These are phyloP conservation scores for Hippocampus abdominalis DNA, from an alignment of 2,113 vertebrate genomes.

Conservation along the genomic window DNA sequence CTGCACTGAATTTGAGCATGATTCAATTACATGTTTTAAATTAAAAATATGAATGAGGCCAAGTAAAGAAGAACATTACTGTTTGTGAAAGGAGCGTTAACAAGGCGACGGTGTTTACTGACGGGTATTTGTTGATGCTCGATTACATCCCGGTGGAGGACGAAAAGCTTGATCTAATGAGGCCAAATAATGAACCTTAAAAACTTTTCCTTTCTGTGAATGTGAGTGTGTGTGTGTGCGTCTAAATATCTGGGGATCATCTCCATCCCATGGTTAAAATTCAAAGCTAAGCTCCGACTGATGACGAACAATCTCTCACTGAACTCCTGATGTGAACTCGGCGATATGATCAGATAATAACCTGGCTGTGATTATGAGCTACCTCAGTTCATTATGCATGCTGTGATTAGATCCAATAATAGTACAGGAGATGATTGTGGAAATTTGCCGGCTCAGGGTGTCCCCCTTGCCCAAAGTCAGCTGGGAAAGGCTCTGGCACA, in stretches of 20 bases:
- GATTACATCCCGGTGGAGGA: conserved; percentile 34
- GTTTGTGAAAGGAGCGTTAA: conserved; percentile 20
- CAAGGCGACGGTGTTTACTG: conserved; percentile 9
- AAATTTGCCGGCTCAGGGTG: too few species aligned
- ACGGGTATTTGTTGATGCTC: conserved; percentile 33
- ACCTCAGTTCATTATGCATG: background rate
- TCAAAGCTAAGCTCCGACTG: conserved; percentile 4
- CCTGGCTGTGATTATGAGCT: background rate
- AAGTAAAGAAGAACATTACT: background rate
- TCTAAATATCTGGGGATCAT: background rate
- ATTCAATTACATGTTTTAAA: background rate
- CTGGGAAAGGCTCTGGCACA: background rate
- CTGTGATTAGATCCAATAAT: background rate
- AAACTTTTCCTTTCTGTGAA: background rate
- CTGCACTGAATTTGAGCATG: background rate
- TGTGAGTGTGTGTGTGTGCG: background rate
- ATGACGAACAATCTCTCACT: conserved; percentile 9
- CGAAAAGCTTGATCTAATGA: conserved; percentile 44
- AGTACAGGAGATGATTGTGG: background rate
- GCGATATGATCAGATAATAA: conserved; percentile 5
- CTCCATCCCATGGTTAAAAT: background rate
- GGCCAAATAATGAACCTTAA: conserved; percentile 17
- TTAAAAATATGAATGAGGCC: background rate
- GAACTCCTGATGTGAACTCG: background rate
- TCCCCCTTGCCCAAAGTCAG: background rate